Conservation (phyloP, 2,888 invertebrate genomes). For the Notodonta dromedarius region DNA sequence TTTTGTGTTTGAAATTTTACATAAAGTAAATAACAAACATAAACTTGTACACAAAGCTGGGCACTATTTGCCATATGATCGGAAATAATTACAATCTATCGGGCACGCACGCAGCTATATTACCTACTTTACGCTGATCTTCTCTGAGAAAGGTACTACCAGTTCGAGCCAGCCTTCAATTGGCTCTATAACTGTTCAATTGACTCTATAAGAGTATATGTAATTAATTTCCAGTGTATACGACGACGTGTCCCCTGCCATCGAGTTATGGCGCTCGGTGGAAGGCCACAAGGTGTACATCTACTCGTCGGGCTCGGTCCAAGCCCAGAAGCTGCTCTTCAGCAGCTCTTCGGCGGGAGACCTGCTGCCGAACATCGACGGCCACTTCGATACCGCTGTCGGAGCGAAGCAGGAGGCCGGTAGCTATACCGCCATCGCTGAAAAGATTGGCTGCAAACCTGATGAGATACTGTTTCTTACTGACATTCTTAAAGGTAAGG, state of each 20-base stretch:
- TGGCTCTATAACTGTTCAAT: too few relatives aligned
- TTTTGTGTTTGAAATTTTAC: too few relatives aligned
- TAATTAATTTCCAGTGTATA: slow-evolving; percentile 88
- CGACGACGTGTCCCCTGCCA: slow-evolving; percentile 91
- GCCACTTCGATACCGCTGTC: slow-evolving; percentile 94
- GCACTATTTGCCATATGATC: too few relatives aligned
- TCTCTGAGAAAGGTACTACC: too few relatives aligned
- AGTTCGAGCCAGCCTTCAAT: too few relatives aligned
- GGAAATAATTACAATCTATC: too few relatives aligned
- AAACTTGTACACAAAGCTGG: too few relatives aligned
- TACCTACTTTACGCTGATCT: too few relatives aligned
- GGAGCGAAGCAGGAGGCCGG: slow-evolving; percentile 91
- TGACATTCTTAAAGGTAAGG: slow-evolving; percentile 91
- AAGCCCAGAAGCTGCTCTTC: slow-evolving; percentile 95
- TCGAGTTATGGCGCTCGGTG: slow-evolving; percentile 88
- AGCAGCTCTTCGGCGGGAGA: slow-evolving; percentile 90
- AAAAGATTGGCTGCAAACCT: slow-evolving; percentile 85
- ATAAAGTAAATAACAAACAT: too few relatives aligned
- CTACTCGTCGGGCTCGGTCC: slow-evolving; percentile 96
- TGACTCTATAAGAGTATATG: neutral
- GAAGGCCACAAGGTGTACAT: slow-evolving; percentile 90
- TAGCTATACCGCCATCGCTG: slow-evolving; percentile 92
- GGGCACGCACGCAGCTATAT: too few relatives aligned
- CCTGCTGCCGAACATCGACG: slow-evolving; percentile 88
- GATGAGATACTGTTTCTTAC: slow-evolving; percentile 93